Evolutionary conservation across 2,888 invertebrate genomes (phyloP).

Genomic region (Plemyria rubiginata): DNA sequence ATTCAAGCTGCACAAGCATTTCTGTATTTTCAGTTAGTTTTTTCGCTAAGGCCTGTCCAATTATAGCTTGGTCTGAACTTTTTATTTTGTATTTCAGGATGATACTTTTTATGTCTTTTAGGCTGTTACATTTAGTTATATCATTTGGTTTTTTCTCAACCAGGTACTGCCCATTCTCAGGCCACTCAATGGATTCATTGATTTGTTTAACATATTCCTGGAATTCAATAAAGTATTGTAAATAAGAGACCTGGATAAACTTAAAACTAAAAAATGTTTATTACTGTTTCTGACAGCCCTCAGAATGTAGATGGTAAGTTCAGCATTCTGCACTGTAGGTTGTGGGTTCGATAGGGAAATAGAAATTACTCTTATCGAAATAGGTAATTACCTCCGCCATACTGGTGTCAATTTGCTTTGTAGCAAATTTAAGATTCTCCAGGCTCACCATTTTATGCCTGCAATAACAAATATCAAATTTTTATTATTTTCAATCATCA

Average conservation of each 20-base stretch:
- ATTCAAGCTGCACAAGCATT: constrained; percentile 7
- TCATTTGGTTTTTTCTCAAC: not conserved
- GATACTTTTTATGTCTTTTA: not conserved
- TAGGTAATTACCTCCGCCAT: constrained; percentile 6
- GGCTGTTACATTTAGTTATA: not conserved
- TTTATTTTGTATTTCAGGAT: not conserved
- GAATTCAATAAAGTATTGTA: not conserved
- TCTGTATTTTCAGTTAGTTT: not conserved
- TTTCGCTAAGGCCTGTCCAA: not conserved
- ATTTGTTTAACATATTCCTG: not conserved
- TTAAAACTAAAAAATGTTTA: no score
- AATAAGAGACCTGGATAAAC: no score
- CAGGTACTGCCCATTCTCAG: not conserved
- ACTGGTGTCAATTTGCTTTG: not conserved
- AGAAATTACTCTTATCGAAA: no score
- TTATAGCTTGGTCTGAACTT: not conserved
- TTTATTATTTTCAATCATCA: no score
- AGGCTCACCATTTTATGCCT: constrained; percentile 1
- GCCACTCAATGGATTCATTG: constrained; percentile 3
- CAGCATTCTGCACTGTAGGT: no score
- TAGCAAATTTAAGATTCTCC: not conserved
- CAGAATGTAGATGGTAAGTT: no score
- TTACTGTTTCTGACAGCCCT: no score
- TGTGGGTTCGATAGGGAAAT: no score
- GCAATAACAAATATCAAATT: not conserved